These are phyloP conservation scores for Diglossa cyanea DNA, from an alignment of 2,797 vertebrate genomes.

Conservation along the genomic window DNA sequence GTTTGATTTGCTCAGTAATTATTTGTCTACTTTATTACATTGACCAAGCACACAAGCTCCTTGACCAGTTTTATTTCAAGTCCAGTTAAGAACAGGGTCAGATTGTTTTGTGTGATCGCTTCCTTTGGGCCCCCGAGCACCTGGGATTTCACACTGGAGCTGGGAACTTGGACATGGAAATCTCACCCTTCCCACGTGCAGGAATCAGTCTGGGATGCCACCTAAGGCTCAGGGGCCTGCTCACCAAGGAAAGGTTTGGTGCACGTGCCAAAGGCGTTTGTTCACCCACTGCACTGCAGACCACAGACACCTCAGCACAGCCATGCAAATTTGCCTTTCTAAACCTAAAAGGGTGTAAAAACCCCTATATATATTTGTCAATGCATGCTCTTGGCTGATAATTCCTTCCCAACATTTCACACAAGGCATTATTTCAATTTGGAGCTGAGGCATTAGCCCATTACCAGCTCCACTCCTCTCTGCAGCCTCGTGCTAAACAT, in stretches of 20 bases:
- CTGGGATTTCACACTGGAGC: conserved; percentile 5
- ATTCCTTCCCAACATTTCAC: conserved; percentile 34
- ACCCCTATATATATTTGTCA: not conserved
- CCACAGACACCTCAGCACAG: not conserved
- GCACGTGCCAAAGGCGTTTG: not conserved
- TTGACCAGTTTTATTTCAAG: conserved; percentile 78
- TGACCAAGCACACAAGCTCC: conserved; percentile 75
- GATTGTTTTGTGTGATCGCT: conserved; percentile 20
- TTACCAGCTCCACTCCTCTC: not conserved
- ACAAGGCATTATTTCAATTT: conserved; percentile 26
- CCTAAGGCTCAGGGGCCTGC: not conserved
- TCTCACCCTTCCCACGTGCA: not conserved
- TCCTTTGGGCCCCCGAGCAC: not conserved
- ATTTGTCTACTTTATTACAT: conserved; percentile 84
- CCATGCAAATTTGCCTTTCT: conserved; percentile 18
- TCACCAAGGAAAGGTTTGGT: not conserved
- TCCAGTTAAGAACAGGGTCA: conserved; percentile 73
- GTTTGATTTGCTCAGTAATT: conserved; percentile 84
- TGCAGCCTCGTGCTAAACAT: conserved; percentile 7
- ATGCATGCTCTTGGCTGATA: not conserved
- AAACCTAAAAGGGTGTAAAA: conserved; percentile 36
- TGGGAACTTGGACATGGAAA: not conserved
- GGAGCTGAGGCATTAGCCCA: conserved; percentile 30
- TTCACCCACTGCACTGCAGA: not conserved
- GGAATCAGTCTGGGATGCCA: not conserved